These are phyloP conservation scores for Cantharis rustica DNA, from an alignment of 2,888 invertebrate genomes.

Conservation along the genomic window DNA sequence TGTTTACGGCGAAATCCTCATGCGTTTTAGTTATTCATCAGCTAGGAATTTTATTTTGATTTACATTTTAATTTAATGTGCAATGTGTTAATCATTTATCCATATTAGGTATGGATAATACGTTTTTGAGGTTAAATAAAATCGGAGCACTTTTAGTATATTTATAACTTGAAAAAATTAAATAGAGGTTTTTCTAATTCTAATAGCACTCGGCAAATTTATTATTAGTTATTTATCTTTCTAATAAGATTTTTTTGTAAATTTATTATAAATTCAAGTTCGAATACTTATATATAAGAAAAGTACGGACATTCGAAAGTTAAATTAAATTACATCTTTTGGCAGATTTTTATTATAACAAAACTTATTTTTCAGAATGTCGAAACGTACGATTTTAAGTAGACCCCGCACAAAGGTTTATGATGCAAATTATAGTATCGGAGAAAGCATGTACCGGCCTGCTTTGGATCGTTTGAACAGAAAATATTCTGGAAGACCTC, in stretches of 20 bases:
- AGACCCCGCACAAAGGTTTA: slow-evolving; percentile 82
- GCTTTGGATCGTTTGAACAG: slow-evolving; percentile 76
- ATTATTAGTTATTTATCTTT: background rate
- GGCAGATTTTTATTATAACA: background rate
- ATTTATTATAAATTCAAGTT: background rate
- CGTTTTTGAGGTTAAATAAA: background rate
- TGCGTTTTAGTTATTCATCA: background rate
- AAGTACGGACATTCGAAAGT: background rate
- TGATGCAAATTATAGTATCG: slow-evolving; percentile 84
- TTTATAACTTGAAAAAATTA: background rate
- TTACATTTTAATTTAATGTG: background rate
- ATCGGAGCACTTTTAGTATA: background rate
- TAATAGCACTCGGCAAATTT: background rate
- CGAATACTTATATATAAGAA: background rate
- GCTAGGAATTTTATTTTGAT: background rate
- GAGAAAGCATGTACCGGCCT: slow-evolving; percentile 81
- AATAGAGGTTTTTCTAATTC: background rate
- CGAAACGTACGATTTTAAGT: slow-evolving; percentile 50
- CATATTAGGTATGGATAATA: background rate
- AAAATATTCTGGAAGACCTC: slow-evolving; percentile 64
- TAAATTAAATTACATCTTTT: background rate
- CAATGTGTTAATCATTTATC: background rate
- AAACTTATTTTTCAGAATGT: slow-evolving; percentile 42
- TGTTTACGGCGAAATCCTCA: background rate
- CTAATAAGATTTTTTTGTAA: background rate